phyloP scores from a whole-genome alignment of 2,797 vertebrate species.

The Hafferia zeledoni region DNA sequence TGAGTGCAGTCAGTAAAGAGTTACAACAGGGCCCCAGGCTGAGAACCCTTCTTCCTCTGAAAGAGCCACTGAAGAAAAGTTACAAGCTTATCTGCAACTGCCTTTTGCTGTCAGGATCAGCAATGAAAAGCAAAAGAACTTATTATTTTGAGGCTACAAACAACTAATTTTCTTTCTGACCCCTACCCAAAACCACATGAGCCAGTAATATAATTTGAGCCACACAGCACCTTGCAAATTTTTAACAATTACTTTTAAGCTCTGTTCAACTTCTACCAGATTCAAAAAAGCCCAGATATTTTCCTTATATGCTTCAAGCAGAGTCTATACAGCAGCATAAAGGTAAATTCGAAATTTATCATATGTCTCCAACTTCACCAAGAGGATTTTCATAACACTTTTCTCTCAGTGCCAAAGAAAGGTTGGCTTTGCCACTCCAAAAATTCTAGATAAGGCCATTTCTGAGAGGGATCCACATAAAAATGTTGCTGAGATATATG shows the following conservation, averaged over 20 bases:
- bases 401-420: not conserved
- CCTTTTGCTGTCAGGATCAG: not conserved
- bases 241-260: not conserved
- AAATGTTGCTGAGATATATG: not conserved
- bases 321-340: not conserved
- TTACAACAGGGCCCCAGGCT: not conserved
- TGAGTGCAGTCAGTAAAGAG: not conserved
- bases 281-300: not conserved
- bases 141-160: not conserved
- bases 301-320: not conserved
- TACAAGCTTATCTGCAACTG: not conserved
- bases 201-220: not conserved
- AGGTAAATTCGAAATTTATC: not conserved
- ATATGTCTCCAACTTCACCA: not conserved
- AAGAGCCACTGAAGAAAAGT: not conserved
- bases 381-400: not conserved
- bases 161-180: not conserved
- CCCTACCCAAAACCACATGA: not conserved
- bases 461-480: not conserved
- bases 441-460: not conserved
- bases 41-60: not conserved
- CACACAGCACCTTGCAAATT: fast-evolving
- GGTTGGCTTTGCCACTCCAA: not conserved
- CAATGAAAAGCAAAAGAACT: not conserved
- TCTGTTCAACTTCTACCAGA: not conserved